A percentile compares a stretch with the other conserved stretches of the same genome.
Conservation (phyloP, 2,797 vertebrate species). For the Eurystomus glaucurus region DNA sequence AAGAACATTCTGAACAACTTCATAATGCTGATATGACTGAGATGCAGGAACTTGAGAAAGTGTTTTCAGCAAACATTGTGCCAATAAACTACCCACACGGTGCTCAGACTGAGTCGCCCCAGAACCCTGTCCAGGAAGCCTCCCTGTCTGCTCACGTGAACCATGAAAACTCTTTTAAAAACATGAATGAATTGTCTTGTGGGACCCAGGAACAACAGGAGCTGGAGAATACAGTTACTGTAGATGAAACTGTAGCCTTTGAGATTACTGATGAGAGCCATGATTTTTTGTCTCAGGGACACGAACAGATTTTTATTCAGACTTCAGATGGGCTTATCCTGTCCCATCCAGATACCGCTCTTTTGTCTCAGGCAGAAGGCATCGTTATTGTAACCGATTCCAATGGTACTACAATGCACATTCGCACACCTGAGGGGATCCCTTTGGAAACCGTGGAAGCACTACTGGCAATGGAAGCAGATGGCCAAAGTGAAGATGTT, state of each 20-base stretch:
- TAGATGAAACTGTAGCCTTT: slow-evolving; percentile 70
- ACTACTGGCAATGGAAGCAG: slow-evolving; percentile 85
- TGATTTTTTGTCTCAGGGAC: slow-evolving; percentile 77
- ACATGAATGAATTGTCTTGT: neutral
- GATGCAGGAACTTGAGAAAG: slow-evolving; percentile 77
- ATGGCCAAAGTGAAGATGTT: slow-evolving; percentile 75
- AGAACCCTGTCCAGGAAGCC: neutral
- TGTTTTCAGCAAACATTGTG: slow-evolving; percentile 37
- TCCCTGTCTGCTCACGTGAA: neutral
- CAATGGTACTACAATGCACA: slow-evolving; percentile 86
- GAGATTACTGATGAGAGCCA: slow-evolving; percentile 75
- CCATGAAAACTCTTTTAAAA: neutral
- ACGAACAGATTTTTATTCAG: slow-evolving; percentile 86
- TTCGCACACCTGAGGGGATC: slow-evolving; percentile 83
- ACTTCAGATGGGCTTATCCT: slow-evolving; percentile 85
- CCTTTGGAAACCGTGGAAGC: slow-evolving; percentile 86
- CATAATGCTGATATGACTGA: slow-evolving; percentile 47
- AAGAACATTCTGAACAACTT: slow-evolving; percentile 44
- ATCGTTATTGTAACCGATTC: slow-evolving; percentile 84
- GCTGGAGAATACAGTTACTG: slow-evolving; percentile 17
- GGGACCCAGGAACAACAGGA: neutral
- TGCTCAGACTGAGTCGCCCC: neutral
- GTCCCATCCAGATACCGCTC: slow-evolving; percentile 80
- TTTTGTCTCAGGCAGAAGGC: slow-evolving; percentile 81
- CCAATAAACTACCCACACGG: neutral